Evolutionary conservation across 2,113 vertebrate species (phyloP).

Genomic region (Podarcis muralis): DNA sequence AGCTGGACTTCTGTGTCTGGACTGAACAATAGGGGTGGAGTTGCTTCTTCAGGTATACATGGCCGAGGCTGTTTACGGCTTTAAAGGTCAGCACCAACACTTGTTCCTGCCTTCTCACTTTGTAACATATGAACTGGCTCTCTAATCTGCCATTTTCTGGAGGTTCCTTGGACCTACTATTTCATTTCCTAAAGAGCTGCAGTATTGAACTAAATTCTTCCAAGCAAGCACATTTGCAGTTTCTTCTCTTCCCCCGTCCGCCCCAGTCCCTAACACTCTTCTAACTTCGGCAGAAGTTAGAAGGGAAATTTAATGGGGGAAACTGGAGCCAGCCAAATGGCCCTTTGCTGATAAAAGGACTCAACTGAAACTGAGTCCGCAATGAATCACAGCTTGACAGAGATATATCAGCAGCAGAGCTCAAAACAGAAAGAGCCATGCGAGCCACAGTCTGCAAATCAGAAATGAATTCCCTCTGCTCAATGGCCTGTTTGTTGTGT

Average conservation of each 20-base stretch:
- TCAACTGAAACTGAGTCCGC: background rate
- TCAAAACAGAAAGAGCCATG: background rate
- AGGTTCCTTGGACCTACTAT: background rate
- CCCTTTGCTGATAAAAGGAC: conserved; percentile 24
- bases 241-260: background rate
- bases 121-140: background rate
- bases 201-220: conserved; percentile 9
- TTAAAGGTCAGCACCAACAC: no score
- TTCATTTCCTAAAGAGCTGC: background rate
- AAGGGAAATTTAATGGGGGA: background rate
- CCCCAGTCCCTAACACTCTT: background rate
- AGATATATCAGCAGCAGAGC: conserved; percentile 10
- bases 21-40: no score
- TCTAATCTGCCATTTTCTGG: background rate
- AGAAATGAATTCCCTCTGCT: background rate
- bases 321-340: conserved; percentile 7
- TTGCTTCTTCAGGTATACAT: no score
- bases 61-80: no score
- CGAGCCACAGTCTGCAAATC: background rate
- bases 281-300: background rate
- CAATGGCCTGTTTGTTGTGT: background rate
- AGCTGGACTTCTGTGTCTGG: no score
- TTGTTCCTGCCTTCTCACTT: background rate
- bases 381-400: conserved; percentile 33
- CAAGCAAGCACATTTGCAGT: background rate